Conservation (phyloP, 2,888 invertebrate genomes). For the Caenorhabditis angaria region DNA sequence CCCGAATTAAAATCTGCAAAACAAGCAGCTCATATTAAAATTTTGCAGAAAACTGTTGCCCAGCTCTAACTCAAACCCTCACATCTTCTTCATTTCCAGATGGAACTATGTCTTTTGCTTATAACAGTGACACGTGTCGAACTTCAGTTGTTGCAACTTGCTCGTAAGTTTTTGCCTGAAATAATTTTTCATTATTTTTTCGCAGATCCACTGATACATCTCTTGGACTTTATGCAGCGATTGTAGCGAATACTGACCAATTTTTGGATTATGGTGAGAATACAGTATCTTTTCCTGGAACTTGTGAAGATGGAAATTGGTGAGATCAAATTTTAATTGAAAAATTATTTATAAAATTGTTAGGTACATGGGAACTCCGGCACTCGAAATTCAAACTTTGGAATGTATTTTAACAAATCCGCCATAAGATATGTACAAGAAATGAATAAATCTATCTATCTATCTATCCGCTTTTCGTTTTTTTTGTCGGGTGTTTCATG, state of each 20-base stretch:
- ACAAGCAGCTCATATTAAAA: too few relatives aligned
- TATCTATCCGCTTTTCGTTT: neutral
- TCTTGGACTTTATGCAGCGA: conserved; percentile 44
- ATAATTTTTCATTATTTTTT: conserved; percentile 7
- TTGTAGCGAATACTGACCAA: conserved; percentile 48
- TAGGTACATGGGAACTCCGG: conserved; percentile 29
- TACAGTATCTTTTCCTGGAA: conserved; percentile 32
- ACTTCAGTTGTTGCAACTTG: conserved; percentile 41
- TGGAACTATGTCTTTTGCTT: conserved; percentile 49
- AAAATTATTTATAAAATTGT: neutral
- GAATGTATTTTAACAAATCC: conserved; percentile 47
- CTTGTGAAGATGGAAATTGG: conserved; percentile 23
- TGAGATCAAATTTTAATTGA: neutral
- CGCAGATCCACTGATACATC: conserved; percentile 32
- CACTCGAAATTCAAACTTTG: conserved; percentile 25
- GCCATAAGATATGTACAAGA: conserved; percentile 6
- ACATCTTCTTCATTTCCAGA: conserved; percentile 38
- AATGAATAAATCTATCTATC: neutral
- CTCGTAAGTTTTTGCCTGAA: conserved; percentile 28
- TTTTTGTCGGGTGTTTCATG: neutral
- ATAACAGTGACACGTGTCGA: conserved; percentile 47
- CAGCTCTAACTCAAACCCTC: conserved; percentile 31
- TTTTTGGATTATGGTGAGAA: conserved; percentile 35
- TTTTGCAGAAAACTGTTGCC: conserved; percentile 56
- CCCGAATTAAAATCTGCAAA: too few relatives aligned